Evolutionary conservation across 2,888 invertebrate species (phyloP).

Genomic region (Tetrapedia diversipes): DNA sequence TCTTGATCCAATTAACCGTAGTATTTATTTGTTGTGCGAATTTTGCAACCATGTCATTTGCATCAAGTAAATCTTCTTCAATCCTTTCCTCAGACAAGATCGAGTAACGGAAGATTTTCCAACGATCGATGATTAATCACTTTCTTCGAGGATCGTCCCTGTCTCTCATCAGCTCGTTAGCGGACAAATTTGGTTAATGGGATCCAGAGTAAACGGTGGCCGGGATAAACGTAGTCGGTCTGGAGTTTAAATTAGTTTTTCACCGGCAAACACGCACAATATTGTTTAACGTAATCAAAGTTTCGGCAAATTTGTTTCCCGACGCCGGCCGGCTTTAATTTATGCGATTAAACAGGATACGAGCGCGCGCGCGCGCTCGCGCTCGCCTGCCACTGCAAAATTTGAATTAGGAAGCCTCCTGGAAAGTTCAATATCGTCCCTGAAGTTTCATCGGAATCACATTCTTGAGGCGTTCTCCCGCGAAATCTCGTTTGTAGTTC

Average conservation of each 20-base stretch:
- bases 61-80: too few relatives aligned
- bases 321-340: constrained; percentile 33
- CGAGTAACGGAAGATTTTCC: background rate
- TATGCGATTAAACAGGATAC: constrained; percentile 50
- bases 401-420: background rate
- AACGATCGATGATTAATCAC: background rate
- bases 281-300: constrained; percentile 54
- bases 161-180: constrained; percentile 24
- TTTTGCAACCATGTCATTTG: too few relatives aligned
- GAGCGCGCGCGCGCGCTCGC: too few relatives aligned
- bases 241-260: constrained; percentile 56
- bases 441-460: constrained; percentile 27
- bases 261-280: constrained; percentile 49
- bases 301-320: constrained; percentile 47
- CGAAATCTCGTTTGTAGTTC: background rate
- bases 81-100: too few relatives aligned
- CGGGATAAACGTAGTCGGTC: constrained; percentile 2
- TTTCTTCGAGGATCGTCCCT: background rate
- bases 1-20: too few relatives aligned
- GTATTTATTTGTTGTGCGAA: too few relatives aligned
- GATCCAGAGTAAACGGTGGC: constrained; percentile 27
- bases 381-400: too few relatives aligned
- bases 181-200: constrained; percentile 37
- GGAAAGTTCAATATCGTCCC: constrained; percentile 39
- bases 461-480: background rate